Conservation (phyloP, 2,113 vertebrate genomes). For the Syngnathus typhle region DNA sequence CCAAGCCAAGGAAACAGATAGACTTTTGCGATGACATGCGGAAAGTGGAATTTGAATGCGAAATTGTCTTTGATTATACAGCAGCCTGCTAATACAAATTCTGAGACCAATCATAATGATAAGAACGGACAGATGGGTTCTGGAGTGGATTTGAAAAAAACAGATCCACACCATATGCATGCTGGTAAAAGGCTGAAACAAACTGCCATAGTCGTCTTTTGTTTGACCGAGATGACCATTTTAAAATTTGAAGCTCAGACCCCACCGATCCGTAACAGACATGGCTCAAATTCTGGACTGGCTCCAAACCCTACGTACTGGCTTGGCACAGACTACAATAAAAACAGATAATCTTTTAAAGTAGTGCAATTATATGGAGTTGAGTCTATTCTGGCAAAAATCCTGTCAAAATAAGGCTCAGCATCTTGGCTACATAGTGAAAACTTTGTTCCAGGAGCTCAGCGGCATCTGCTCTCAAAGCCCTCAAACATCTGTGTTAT, state of each 20-base stretch:
- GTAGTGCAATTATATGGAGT: neutral
- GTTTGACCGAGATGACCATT: neutral
- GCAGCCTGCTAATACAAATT: neutral
- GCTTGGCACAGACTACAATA: neutral
- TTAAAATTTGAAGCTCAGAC: neutral
- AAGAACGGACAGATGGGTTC: slow-evolving; percentile 32
- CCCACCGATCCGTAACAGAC: neutral
- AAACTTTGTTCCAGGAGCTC: slow-evolving; percentile 30
- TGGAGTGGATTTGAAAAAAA: slow-evolving; percentile 45
- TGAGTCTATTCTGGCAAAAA: slow-evolving; percentile 2
- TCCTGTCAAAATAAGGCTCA: slow-evolving; percentile 5
- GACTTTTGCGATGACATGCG: neutral
- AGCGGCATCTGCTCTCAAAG: slow-evolving; percentile 48
- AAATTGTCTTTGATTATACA: neutral
- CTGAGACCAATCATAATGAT: neutral
- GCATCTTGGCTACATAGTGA: slow-evolving; percentile 14
- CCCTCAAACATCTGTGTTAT: slow-evolving; percentile 56
- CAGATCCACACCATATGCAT: slow-evolving; percentile 56
- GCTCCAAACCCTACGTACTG: neutral
- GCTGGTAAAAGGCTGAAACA: slow-evolving; percentile 30
- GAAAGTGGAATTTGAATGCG: neutral
- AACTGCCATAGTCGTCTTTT: neutral
- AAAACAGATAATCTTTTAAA: neutral
- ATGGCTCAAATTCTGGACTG: neutral
- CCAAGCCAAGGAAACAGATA: slow-evolving; percentile 12